Conservation (phyloP, 2,888 invertebrate genomes). For the Drosophila nr. fundita region DNA sequence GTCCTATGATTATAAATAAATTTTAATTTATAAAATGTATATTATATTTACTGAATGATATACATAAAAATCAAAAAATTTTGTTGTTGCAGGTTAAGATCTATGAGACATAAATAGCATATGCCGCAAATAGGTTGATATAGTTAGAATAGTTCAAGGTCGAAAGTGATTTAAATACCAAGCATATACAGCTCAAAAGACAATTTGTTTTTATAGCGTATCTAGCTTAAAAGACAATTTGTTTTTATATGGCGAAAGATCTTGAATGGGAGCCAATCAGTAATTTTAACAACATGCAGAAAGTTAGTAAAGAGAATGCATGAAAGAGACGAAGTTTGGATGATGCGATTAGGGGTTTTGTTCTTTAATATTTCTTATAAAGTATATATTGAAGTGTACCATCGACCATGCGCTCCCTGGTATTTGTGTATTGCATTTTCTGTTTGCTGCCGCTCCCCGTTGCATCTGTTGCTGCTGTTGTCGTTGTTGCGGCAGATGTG, state of each 20-base stretch:
- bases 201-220: not conserved
- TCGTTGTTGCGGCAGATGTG: constrained; percentile 38
- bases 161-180: not conserved
- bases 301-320: not conserved
- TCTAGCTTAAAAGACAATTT: not conserved
- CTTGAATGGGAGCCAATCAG: not conserved
- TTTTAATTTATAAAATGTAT: not conserved
- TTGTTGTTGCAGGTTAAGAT: constrained; percentile 1
- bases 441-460: constrained; percentile 75
- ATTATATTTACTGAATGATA: not conserved
- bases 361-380: not conserved
- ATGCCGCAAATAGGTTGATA: not conserved
- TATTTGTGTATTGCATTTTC: constrained; percentile 81
- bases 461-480: constrained; percentile 38
- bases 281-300: not conserved
- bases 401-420: constrained; percentile 82
- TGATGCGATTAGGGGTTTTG: not conserved
- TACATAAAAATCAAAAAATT: not conserved
- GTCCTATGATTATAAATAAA: not conserved
- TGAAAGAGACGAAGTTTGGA: not conserved
- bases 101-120: not conserved
- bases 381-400: constrained; percentile 60
- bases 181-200: not conserved
- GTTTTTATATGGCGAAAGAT: not conserved
- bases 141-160: constrained; percentile 1